Conservation (phyloP, 2,113 vertebrate genomes). For the Macroglossus sobrinus region DNA sequence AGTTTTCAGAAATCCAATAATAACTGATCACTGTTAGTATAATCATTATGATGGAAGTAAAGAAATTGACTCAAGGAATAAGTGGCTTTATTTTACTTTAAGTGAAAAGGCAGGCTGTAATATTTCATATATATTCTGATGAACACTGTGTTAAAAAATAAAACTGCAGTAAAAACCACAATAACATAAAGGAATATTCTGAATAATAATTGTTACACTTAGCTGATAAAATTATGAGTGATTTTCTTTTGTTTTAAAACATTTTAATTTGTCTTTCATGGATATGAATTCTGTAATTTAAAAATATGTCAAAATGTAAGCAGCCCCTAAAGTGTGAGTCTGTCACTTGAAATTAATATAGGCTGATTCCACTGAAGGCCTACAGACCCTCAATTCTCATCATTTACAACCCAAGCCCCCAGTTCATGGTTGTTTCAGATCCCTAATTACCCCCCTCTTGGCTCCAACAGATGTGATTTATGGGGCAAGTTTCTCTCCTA, state of each 20-base stretch:
- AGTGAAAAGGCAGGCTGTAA: not conserved
- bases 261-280: not conserved
- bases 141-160: not conserved
- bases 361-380: not conserved
- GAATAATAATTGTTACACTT: not conserved
- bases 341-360: not conserved
- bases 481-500: slow-evolving; percentile 9
- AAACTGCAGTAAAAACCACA: not conserved
- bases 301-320: not conserved
- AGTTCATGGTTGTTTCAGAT: not conserved
- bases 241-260: not conserved
- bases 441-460: not conserved
- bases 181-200: not conserved
- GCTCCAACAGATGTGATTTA: slow-evolving; percentile 39
- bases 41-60: slow-evolving; percentile 11
- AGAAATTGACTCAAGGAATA: not conserved
- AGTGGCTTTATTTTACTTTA: not conserved
- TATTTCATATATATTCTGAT: not conserved
- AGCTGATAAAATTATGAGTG: not conserved
- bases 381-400: not conserved
- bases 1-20: not conserved
- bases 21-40: not conserved
- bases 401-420: too few relatives aligned
- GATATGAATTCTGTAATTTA: not conserved
- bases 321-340: not conserved